A percentile compares a stretch with the other conserved stretches of the same genome.
phyloP scores from a whole-genome alignment of 2,113 vertebrate genomes.

The Laticauda colubrina region DNA sequence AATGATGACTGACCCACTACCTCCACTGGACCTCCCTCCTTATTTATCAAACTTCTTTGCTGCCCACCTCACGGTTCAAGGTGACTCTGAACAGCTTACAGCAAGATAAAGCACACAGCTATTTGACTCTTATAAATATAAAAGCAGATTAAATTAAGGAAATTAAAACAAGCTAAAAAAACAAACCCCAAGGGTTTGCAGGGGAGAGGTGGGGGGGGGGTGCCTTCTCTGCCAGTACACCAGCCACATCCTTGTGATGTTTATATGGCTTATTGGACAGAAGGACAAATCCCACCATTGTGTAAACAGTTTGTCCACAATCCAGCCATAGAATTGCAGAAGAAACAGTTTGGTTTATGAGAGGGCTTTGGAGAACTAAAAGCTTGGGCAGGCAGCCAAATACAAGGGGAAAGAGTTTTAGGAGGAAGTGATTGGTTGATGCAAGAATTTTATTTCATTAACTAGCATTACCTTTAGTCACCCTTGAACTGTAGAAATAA shows the following conservation, averaged over 20 bases:
- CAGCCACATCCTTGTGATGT: neutral
- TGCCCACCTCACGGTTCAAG: neutral
- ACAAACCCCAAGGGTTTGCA: neutral
- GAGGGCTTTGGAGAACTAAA: neutral
- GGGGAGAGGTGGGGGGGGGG: too few relatives aligned
- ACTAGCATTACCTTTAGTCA: neutral
- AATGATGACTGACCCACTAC: neutral
- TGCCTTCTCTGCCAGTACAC: neutral
- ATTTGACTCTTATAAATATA: neutral
- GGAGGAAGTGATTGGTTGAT: neutral
- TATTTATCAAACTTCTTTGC: neutral
- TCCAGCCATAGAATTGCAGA: neutral
- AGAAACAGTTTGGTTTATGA: neutral
- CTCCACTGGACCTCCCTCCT: neutral
- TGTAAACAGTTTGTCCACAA: neutral
- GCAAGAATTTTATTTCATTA: conserved; percentile 16
- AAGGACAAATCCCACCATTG: neutral
- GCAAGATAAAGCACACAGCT: neutral
- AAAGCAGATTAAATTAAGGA: neutral
- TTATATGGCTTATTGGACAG: neutral
- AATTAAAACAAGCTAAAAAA: neutral
- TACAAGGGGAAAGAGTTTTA: neutral
- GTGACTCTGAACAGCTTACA: neutral
- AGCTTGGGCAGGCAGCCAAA: neutral
- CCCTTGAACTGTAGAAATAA: neutral